Base-by-base conservation (phyloP, 2,797 vertebrate species). In the Crenichthys baileyi region DNA sequence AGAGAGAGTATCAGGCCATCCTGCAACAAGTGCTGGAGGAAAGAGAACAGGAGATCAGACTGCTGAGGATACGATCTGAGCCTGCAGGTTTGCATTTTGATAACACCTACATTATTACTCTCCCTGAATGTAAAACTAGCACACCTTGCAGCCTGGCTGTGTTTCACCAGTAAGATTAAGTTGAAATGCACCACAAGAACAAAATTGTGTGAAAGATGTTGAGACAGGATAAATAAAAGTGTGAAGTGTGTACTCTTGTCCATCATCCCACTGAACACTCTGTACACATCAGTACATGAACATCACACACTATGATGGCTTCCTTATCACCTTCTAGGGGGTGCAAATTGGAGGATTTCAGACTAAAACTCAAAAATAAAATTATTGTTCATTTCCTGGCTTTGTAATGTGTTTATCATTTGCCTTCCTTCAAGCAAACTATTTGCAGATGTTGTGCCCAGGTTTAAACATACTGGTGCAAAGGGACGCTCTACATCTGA, bases 21-120 rank as follows among this genome's bases (percentile, higher is more conserved):
- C 94, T 99, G 86, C 97, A 97, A 84, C 98, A 97, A 89, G 97
- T 98, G 83, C 96, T 99, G 93, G 97, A 97, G 87, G 97, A 99
- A 93, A 96, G 97, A 89, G 96, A 98, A 79, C 96, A 97, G 83
- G 98, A 99, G 92, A 99, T 99, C 93, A 95, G 95, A 92, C 95
- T 96, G 81, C 94, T 99, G 90, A 96, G 92, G 90, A 94, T 96
- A 79, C 96, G 96, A 87, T 97, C 97, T 79, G 95, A 97, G 84
- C 95, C 95, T 71, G 93, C 94, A 93, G 96, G 98, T 99, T 50
- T 39, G 48, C 2, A 9, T 48, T 36, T 73, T 63, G 1, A 15
- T 60, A 22, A 76, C 5, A 68, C 55, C 26, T 6, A 31, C n/a
- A 29, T 75, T 60, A 50, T 48, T 8, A 46, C 16, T 13, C 63